Evolutionary conservation across 2,113 vertebrate genomes (phyloP).

Genomic region (Willisornis vidua): DNA sequence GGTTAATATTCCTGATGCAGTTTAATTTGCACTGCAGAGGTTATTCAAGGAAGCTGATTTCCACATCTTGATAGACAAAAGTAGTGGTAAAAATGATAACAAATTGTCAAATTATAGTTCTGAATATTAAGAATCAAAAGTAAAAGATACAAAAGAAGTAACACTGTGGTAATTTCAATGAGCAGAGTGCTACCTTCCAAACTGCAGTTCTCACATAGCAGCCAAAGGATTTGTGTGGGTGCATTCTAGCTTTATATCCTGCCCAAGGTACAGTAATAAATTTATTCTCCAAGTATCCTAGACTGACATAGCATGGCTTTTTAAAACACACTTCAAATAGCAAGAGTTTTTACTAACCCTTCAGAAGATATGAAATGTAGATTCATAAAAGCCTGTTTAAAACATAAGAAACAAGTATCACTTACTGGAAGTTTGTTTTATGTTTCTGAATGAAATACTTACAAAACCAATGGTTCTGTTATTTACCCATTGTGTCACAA

Average conservation of each 20-base stretch:
- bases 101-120: background rate
- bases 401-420: background rate
- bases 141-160: background rate
- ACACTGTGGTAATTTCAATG: background rate
- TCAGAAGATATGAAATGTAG: background rate
- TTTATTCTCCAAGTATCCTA: background rate
- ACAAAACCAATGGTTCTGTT: background rate
- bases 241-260: background rate
- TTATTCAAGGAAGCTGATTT: background rate
- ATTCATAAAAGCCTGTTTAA: slow-evolving; percentile 12
- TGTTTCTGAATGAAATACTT: background rate
- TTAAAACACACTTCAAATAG: background rate
- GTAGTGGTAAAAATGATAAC: background rate
- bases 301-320: background rate
- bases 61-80: background rate
- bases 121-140: background rate
- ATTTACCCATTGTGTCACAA: slow-evolving; percentile 7
- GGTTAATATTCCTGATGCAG: background rate
- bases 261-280: background rate
- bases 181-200: background rate
- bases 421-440: background rate
- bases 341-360: background rate
- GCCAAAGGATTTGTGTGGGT: background rate
- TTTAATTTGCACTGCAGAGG: background rate
- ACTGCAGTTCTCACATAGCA: background rate